Evolutionary conservation across 2,888 invertebrate species (phyloP).

Genomic region (Apantesis nais): DNA sequence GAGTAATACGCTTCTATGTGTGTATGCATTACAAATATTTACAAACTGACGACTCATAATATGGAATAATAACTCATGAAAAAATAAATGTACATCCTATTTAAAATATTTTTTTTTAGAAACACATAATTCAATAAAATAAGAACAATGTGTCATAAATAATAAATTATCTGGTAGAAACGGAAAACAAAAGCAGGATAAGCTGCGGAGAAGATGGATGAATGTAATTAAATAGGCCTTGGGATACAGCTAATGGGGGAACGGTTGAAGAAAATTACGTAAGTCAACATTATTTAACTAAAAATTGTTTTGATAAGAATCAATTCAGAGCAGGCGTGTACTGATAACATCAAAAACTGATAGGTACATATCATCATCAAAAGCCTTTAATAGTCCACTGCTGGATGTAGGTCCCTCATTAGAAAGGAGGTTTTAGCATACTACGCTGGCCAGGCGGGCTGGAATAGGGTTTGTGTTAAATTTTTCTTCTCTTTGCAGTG

Average conservation of each 20-base stretch:
- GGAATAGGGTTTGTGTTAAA: too few species aligned
- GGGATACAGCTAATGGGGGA: background rate
- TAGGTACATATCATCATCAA: too few species aligned
- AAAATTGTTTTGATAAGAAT: background rate
- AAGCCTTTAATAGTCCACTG: too few species aligned
- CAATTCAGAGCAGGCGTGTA: background rate
- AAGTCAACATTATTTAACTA: background rate
- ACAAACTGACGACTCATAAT: background rate
- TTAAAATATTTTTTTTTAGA: background rate
- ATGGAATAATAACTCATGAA: background rate
- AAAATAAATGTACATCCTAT: background rate
- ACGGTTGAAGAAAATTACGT: background rate
- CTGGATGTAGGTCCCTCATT: too few species aligned
- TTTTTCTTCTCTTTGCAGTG: too few species aligned
- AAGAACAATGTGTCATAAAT: background rate
- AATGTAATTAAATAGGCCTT: background rate
- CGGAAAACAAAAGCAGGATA: background rate
- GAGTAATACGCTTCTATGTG: too few species aligned
- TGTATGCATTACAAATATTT: too few species aligned
- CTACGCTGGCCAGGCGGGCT: too few species aligned
- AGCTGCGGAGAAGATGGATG: background rate
- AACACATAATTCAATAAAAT: background rate
- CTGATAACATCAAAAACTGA: background rate
- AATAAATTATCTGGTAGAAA: background rate
- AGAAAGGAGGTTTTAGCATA: too few species aligned